These are phyloP conservation scores for Cassiopea andromeda DNA, from an alignment of 30 jellyfish, hydroid and myxozoan species.

Conservation along the genomic window DNA sequence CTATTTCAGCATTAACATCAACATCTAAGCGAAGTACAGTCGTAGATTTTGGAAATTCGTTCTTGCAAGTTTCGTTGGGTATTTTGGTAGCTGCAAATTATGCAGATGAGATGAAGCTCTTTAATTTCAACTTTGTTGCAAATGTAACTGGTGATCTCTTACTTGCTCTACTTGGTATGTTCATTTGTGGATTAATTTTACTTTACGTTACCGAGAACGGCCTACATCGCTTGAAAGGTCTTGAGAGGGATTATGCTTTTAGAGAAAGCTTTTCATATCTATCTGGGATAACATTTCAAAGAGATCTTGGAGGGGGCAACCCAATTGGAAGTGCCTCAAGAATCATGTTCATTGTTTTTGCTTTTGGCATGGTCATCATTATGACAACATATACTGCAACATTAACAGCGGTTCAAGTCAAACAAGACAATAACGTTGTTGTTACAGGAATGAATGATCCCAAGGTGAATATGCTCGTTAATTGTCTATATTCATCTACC, in stretches of 20 bases:
- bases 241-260: conserved; percentile 1
- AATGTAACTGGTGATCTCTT: too few species aligned
- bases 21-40: conserved; percentile 49
- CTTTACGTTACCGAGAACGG: conserved; percentile 33
- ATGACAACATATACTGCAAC: conserved; percentile 86
- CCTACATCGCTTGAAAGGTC: neutral
- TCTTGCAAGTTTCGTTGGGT: conserved; percentile 40
- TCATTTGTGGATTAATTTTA: neutral
- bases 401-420: conserved; percentile 29
- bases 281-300: conserved; percentile 33
- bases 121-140: conserved; percentile 24
- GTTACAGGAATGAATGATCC: conserved; percentile 71
- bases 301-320: too few species aligned
- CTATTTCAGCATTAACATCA: conserved; percentile 60
- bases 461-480: conserved; percentile 21
- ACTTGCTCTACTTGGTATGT: too few species aligned
- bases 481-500: neutral
- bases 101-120: conserved; percentile 11
- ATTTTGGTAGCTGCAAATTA: conserved; percentile 13
- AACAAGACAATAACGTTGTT: neutral
- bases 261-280: conserved; percentile 64
- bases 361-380: conserved; percentile 45
- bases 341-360: too few species aligned
- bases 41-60: conserved; percentile 60
- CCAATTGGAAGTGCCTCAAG: too few species aligned